These are phyloP conservation scores for Calonectris borealis DNA, from an alignment of 2,113 vertebrate species.

Conservation along the genomic window DNA sequence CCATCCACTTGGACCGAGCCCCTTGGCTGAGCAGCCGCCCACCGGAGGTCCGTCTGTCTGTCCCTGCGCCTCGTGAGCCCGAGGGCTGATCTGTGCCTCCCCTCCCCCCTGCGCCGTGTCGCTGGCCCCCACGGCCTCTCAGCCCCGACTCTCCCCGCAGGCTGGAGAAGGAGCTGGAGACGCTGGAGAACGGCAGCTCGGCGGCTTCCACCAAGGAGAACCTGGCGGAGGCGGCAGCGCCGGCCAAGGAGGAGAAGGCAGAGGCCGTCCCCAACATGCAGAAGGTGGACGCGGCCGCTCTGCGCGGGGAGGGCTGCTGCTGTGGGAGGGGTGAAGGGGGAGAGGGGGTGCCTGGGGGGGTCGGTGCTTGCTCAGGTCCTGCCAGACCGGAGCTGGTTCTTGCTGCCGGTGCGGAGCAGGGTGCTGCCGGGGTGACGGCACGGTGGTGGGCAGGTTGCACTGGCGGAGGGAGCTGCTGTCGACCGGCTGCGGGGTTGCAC, in stretches of 20 bases:
- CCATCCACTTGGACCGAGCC: not conserved
- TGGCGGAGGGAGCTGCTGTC: fast-evolving
- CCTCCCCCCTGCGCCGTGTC: fast-evolving
- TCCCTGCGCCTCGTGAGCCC: not conserved
- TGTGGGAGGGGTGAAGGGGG: not conserved
- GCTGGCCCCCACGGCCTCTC: not conserved
- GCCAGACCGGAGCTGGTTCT: not conserved
- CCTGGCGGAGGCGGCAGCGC: conserved; percentile 31
- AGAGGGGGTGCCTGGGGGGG: too few relatives aligned
- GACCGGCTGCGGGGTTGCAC: too few relatives aligned
- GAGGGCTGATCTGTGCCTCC: not conserved
- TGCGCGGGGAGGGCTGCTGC: fast-evolving
- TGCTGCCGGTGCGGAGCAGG: not conserved
- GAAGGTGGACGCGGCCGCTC: conserved; percentile 28
- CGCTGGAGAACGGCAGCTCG: conserved; percentile 76
- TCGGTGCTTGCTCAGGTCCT: not conserved
- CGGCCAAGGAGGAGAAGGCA: conserved; percentile 70
- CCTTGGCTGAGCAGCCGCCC: too few relatives aligned
- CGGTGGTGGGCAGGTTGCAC: fast-evolving
- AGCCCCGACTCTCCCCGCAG: conserved; percentile 44
- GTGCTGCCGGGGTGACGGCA: not conserved
- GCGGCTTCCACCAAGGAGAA: conserved; percentile 72
- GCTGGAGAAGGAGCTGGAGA: conserved; percentile 85
- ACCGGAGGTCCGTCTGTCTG: not conserved
- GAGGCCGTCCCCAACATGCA: conserved; percentile 31